A percentile compares a stretch with the other conserved stretches of the same genome.
These are phyloP conservation scores for Gryllus bimaculatus DNA, from an alignment of 1,140 invertebrate species.

Conservation along the genomic window DNA sequence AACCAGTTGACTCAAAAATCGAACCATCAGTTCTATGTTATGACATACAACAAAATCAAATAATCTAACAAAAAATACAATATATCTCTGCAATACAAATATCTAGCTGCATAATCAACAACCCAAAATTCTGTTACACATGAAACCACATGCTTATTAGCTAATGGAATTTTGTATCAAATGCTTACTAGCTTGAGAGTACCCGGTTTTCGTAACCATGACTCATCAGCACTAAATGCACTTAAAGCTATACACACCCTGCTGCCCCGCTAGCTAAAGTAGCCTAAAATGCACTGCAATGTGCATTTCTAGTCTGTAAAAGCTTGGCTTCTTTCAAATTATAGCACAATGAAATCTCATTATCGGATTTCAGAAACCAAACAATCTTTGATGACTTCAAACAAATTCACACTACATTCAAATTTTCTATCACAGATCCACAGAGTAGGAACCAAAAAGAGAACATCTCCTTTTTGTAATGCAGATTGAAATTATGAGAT, in stretches of 20 bases:
- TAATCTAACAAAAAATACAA: conserved; percentile 13
- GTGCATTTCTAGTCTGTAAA: too few species aligned
- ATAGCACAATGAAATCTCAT: too few species aligned
- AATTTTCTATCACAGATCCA: too few species aligned
- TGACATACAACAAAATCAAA: background rate
- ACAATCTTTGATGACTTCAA: too few species aligned
- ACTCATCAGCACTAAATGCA: background rate
- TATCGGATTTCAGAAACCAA: too few species aligned
- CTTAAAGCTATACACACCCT: background rate
- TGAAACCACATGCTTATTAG: background rate
- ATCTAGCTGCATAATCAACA: conserved; percentile 10
- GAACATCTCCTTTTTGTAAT: too few species aligned
- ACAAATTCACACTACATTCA: too few species aligned
- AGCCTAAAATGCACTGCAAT: background rate
- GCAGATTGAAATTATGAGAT: too few species aligned
- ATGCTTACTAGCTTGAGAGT: background rate
- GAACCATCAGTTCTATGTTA: too few species aligned
- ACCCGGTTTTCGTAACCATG: background rate
- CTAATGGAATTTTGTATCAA: background rate
- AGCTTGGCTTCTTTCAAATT: too few species aligned
- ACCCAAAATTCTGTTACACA: background rate
- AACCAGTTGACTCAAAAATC: too few species aligned
- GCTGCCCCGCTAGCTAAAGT: background rate
- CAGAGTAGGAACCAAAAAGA: too few species aligned
- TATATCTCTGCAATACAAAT: conserved; percentile 9